A percentile compares a stretch with the other conserved stretches of the same genome.
Conservation (phyloP, 2,113 vertebrate genomes). For the Elaphurus davidianus region DNA sequence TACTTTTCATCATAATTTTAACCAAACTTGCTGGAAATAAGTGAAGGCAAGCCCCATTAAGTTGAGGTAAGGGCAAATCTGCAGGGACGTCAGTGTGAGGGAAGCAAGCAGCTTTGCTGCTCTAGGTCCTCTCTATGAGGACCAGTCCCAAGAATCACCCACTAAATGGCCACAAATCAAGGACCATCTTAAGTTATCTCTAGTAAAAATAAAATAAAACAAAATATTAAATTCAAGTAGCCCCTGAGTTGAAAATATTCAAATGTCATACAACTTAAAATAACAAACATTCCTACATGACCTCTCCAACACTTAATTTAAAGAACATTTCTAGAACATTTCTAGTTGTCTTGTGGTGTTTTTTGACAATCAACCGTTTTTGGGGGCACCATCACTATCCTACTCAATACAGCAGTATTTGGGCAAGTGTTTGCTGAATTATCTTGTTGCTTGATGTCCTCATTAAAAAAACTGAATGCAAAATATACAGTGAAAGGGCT, state of each 20-base stretch:
- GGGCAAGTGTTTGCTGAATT: background rate
- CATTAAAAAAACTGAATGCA: background rate
- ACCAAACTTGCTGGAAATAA: background rate
- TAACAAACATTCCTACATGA: background rate
- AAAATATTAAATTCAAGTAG: background rate
- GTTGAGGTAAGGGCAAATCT: background rate
- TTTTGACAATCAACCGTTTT: background rate
- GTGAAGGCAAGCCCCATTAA: background rate
- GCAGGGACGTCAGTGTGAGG: background rate
- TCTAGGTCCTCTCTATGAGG: background rate
- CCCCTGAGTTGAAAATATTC: background rate
- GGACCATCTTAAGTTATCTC: background rate
- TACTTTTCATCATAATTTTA: background rate
- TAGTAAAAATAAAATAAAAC: background rate
- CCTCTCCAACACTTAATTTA: background rate
- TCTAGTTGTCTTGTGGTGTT: background rate
- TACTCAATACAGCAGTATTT: background rate
- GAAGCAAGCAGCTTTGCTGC: background rate
- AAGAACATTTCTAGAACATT: background rate
- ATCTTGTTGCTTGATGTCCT: background rate
- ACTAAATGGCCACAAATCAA: background rate
- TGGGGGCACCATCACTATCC: background rate
- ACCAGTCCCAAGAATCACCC: background rate
- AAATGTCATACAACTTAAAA: background rate
- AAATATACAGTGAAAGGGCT: slow-evolving; percentile 3